A percentile compares a stretch with the other conserved stretches of the same genome.
phyloP scores from a whole-genome alignment of 2,888 invertebrate genomes.

The Nasonovia ribisnigri region DNA sequence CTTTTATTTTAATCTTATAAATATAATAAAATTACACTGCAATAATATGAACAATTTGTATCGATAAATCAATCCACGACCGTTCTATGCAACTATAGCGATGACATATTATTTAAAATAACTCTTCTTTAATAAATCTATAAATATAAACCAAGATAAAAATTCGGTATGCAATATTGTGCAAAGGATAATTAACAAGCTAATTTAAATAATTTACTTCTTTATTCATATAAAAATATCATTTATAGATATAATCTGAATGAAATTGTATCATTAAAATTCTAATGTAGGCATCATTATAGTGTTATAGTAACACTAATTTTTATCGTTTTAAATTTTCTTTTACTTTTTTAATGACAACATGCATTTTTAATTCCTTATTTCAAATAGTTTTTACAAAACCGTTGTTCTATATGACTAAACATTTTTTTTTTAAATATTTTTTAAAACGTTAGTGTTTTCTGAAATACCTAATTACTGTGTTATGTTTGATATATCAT shows the following conservation, averaged over 20 bases:
- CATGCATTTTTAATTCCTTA: too few species aligned
- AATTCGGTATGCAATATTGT: not conserved
- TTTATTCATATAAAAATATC: not conserved
- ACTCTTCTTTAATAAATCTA: not conserved
- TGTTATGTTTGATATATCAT: not conserved
- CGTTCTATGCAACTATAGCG: not conserved
- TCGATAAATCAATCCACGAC: not conserved
- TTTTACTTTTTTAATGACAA: too few species aligned
- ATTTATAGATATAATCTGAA: not conserved
- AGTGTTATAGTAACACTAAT: not conserved
- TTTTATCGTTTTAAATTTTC: too few species aligned
- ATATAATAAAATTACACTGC: not conserved
- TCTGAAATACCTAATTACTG: not conserved
- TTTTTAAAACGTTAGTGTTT: not conserved
- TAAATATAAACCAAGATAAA: not conserved
- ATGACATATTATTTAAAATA: conserved; percentile 13
- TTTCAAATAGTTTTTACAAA: too few species aligned
- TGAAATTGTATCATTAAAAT: not conserved
- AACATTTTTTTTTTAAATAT: not conserved
- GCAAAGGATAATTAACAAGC: not conserved
- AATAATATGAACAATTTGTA: not conserved
- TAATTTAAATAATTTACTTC: not conserved
- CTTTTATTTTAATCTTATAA: conserved; percentile 19
- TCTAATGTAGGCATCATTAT: not conserved
- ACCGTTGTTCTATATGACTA: not conserved